Base-by-base conservation (phyloP, 2,888 invertebrate genomes). In the Oxycera nigricornis region DNA sequence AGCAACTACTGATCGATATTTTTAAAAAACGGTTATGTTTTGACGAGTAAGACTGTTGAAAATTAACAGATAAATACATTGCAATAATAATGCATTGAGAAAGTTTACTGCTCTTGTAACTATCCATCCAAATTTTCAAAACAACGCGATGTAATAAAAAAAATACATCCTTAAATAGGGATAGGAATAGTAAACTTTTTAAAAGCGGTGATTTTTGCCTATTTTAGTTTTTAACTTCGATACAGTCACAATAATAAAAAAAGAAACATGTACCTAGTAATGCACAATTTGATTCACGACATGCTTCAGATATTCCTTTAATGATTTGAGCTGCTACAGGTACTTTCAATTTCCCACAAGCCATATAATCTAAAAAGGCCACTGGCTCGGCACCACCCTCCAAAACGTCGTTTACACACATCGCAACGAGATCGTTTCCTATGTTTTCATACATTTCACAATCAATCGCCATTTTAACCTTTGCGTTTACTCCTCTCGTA, bases 371-470 rank as follows among this genome's bases (percentile, higher is more conserved):
- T 20, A 99, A 87, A 86, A 99, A 98, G 79, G 95, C 97, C 78
- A 99, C 88, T 0, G 98, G 97, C 80, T 96, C 95, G 0, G 97
- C 98, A 57, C 97, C 98, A 76, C 96, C 94, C 78, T 96, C 96
- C 65, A 99, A 86, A 70, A 98, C 91, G 84, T 98, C 97, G 86
- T 99, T 99, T 59, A 95, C 97, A 82, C 97, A 97, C 96, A 98
- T 97, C 2, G 98, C 98, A 1, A 99, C 97, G 35, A 99, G 87
- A 85, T 99, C 99, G 79, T 95, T 92, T 0, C 98, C 98, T 73
- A 98, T 90, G 0, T 92, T 91, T 80, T 92, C 89, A 84, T 95
- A 96, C 73, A 91, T 89, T 17, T 90, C 88, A 82, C 91, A 90
- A 75, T 89, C 89, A 81, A 96, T 91, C 0, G 97, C 96, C 79